A percentile compares a stretch with the other conserved stretches of the same genome.
Evolutionary conservation across 2,113 vertebrate genomes (phyloP).

Genomic region (Calidris pugnax): DNA sequence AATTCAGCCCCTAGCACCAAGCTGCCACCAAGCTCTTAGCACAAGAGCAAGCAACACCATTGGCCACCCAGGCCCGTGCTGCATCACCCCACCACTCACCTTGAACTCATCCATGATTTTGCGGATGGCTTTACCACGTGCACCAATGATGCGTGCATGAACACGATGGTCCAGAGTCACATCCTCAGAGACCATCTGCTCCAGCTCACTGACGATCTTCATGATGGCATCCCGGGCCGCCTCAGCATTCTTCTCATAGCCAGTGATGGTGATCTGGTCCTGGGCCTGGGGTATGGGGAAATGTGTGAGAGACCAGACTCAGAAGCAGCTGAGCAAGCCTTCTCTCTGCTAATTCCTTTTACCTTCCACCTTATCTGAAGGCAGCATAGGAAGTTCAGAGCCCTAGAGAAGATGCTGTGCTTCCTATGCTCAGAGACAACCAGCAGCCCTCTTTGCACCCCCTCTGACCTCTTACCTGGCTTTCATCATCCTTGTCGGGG

Average conservation of each 20-base stretch:
- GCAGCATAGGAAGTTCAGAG: neutral
- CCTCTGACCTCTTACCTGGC: slow-evolving; percentile 82
- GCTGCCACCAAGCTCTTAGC: neutral
- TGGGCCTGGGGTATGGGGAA: slow-evolving; percentile 62
- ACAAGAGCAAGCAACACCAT: neutral
- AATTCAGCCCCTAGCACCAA: neutral
- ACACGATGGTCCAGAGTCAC: slow-evolving; percentile 93
- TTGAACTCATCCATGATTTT: slow-evolving; percentile 99
- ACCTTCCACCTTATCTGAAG: neutral
- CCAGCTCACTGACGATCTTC: slow-evolving; percentile 90
- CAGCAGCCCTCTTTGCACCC: neutral
- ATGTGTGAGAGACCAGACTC: neutral
- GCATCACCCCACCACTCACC: slow-evolving; percentile 48
- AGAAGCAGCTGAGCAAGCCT: neutral
- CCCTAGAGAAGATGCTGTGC: neutral
- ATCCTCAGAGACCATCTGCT: slow-evolving; percentile 96
- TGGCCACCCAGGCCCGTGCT: neutral
- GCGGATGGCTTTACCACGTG: slow-evolving; percentile 94
- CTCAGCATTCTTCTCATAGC: slow-evolving; percentile 93
- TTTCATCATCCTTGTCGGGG: slow-evolving; percentile 95
- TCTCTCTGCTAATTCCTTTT: neutral
- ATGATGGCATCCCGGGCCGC: slow-evolving; percentile 93
- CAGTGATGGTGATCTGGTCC: slow-evolving; percentile 97
- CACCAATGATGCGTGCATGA: slow-evolving; percentile 95
- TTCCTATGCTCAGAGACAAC: neutral